A percentile compares a stretch with the other conserved stretches of the same genome.
phyloP scores from a whole-genome alignment of 1,140 invertebrate genomes.

The Oryctes rhinoceros region DNA sequence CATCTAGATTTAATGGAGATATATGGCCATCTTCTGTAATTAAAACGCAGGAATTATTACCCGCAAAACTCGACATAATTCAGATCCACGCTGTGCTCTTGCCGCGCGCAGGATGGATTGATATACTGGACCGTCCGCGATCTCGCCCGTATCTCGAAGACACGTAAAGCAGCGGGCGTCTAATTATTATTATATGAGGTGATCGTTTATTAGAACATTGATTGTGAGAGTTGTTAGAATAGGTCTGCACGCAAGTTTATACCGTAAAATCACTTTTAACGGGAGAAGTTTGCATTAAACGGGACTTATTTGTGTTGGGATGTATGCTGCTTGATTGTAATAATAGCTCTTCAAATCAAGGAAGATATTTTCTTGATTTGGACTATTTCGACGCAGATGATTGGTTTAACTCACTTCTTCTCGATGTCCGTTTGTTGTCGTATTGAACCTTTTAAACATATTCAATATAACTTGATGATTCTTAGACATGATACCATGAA shows the following conservation, averaged over 20 bases:
- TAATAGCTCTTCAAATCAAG: too few relatives aligned
- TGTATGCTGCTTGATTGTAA: too few relatives aligned
- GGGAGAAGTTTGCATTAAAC: too few relatives aligned
- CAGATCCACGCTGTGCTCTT: slow-evolving; percentile 43
- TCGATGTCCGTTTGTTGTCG: too few relatives aligned
- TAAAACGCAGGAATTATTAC: slow-evolving; percentile 50
- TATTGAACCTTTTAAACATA: too few relatives aligned
- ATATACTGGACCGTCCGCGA: slow-evolving; percentile 29
- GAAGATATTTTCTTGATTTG: too few relatives aligned
- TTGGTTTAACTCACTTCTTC: too few relatives aligned
- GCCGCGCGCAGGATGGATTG: not conserved
- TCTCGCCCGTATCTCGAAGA: not conserved
- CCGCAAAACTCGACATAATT: slow-evolving; percentile 46
- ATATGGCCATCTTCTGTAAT: slow-evolving; percentile 47
- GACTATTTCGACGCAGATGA: too few relatives aligned
- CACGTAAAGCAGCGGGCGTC: slow-evolving; percentile 38
- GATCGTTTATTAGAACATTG: slow-evolving; percentile 24
- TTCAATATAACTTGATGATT: too few relatives aligned
- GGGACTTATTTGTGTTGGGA: too few relatives aligned
- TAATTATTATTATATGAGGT: slow-evolving; percentile 39
- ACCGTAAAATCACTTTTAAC: not conserved
- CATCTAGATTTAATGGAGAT: slow-evolving; percentile 48
- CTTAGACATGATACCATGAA: too few relatives aligned
- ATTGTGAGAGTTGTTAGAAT: not conserved
- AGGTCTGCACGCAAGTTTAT: not conserved